A percentile compares a stretch with the other conserved stretches of the same genome.
Evolutionary conservation across 1,140 invertebrate genomes (phyloP).

Genomic region (Zaprionus inermis): DNA sequence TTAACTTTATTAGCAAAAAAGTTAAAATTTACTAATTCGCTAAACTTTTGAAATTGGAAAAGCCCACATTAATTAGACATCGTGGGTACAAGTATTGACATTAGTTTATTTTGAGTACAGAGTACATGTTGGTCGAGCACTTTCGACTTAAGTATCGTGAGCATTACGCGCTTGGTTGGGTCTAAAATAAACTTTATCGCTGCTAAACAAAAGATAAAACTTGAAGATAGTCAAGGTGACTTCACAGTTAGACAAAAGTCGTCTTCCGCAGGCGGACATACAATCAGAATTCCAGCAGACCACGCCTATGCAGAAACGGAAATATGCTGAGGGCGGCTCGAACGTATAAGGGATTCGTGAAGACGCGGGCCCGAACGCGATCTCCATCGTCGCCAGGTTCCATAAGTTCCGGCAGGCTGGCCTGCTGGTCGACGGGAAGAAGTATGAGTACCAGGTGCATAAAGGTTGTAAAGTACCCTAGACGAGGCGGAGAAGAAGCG

Average conservation of each 20-base stretch:
- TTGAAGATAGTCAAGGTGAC: constrained; percentile 48
- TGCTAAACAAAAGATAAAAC: constrained; percentile 69
- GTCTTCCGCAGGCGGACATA: constrained; percentile 17
- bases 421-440: constrained; percentile 69
- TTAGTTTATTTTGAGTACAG: not conserved
- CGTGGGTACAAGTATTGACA: not conserved
- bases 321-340: constrained; percentile 67
- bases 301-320: constrained; percentile 71
- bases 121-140: not conserved
- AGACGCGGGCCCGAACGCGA: constrained; percentile 69
- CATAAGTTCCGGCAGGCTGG: constrained; percentile 61
- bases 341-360: constrained; percentile 77
- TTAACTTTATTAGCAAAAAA: too few relatives aligned
- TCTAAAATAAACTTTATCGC: constrained; percentile 42
- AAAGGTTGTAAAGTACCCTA: constrained; percentile 76
- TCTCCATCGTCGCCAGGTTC: constrained; percentile 72
- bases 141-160: not conserved
- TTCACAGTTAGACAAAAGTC: constrained; percentile 30
- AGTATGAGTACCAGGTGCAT: constrained; percentile 75
- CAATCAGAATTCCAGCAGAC: constrained; percentile 64
- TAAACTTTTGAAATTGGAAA: not conserved
- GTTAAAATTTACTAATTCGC: too few relatives aligned
- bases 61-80: not conserved
- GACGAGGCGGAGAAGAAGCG: not conserved
- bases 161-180: constrained; percentile 8